Conservation (phyloP, 2,797 vertebrate genomes). For the Pyrocephalus nanus region DNA sequence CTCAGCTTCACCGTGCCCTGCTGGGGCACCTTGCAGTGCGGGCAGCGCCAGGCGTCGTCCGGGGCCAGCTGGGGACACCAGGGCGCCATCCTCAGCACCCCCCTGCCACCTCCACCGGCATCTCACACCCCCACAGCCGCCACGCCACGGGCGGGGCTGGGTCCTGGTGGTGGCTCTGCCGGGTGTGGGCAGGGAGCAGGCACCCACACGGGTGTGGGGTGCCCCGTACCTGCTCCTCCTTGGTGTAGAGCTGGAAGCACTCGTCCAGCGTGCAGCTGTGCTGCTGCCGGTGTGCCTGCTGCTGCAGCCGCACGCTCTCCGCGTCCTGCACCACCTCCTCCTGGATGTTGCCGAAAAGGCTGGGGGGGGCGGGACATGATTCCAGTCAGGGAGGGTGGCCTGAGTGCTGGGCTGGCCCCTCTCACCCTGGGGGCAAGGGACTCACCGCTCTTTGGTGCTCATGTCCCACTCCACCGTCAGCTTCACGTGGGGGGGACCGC, state of each 20-base stretch:
- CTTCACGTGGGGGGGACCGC: conserved; percentile 87
- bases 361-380: not conserved
- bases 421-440: not conserved
- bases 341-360: conserved; percentile 88
- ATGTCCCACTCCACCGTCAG: conserved; percentile 88
- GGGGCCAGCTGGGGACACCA: conserved; percentile 83
- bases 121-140: rapidly evolving
- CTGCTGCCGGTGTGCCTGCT: conserved; percentile 87
- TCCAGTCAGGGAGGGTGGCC: not conserved
- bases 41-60: conserved; percentile 92
- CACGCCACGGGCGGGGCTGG: not conserved
- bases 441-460: conserved; percentile 87
- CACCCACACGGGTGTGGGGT: not conserved
- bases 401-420: not conserved
- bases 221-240: conserved; percentile 90
- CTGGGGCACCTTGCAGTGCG: conserved; percentile 90
- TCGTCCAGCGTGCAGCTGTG: conserved; percentile 89
- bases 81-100: not conserved
- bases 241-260: conserved; percentile 95
- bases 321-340: conserved; percentile 89
- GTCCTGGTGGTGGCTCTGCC: rapidly evolving
- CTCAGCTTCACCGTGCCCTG: conserved; percentile 93
- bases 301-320: conserved; percentile 86
- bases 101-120: not conserved
- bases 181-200: not conserved